Conservation (phyloP, 2,888 invertebrate species). For the Caenorhabditis doughertyi region DNA sequence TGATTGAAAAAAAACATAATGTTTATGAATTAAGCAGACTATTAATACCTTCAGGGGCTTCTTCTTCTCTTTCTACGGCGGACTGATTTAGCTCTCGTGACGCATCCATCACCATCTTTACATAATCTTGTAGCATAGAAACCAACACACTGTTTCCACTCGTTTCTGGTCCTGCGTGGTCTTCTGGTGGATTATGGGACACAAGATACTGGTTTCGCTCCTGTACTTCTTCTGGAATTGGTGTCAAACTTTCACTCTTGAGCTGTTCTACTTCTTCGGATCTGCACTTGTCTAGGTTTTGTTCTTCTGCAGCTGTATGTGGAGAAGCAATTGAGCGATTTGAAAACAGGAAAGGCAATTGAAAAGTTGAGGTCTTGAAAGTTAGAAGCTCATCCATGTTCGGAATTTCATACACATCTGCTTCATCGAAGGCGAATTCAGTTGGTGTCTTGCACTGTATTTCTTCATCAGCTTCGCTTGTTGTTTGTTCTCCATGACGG, state of each 20-base stretch:
- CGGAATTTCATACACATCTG: background rate
- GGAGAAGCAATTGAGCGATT: background rate
- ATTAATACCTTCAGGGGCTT: conserved; percentile 39
- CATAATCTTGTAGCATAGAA: conserved; percentile 25
- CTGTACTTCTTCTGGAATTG: background rate
- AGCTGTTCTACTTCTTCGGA: background rate
- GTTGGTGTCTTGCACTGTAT: background rate
- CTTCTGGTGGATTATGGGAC: background rate
- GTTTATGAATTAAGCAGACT: background rate
- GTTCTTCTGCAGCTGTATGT: background rate
- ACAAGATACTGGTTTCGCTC: background rate
- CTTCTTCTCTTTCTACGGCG: background rate
- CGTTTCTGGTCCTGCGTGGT: background rate
- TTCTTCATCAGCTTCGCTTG: too few species aligned
- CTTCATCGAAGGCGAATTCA: too few species aligned
- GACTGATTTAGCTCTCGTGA: conserved; percentile 3
- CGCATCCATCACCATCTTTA: conserved; percentile 31
- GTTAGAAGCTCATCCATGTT: background rate
- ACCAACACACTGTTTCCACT: conserved; percentile 8
- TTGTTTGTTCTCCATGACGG: background rate
- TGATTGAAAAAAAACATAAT: background rate
- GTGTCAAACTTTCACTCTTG: background rate
- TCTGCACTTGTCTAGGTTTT: background rate
- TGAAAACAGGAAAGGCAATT: conserved; percentile 1
- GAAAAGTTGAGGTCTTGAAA: too few species aligned